Percentiles rank a stretch among this genome's conserved stretches.
Conservation (phyloP, 1,140 invertebrate species). For the Brachionus sp. region DNA sequence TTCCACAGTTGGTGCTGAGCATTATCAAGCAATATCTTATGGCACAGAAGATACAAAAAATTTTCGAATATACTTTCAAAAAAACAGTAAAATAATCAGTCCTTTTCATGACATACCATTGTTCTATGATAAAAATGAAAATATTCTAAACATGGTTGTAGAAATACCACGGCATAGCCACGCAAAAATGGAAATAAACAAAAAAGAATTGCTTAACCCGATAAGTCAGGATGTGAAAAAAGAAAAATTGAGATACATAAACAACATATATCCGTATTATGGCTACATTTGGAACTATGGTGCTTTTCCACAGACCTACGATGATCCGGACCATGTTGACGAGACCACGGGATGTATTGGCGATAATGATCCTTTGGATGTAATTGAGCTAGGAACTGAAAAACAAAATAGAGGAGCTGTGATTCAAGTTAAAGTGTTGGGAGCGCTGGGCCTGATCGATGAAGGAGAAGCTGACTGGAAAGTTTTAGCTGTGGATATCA, state of each 20-base stretch:
- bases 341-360: constrained; percentile 84
- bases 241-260: constrained; percentile 86
- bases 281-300: constrained; percentile 99
- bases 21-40: neutral
- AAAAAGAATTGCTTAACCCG: constrained; percentile 85
- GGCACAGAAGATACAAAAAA: constrained; percentile 20
- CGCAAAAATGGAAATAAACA: constrained; percentile 88
- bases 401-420: constrained; percentile 76
- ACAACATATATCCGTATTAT: constrained; percentile 95
- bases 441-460: constrained; percentile 84
- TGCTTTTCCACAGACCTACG: constrained; percentile 95
- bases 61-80: constrained; percentile 20
- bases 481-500: constrained; percentile 83
- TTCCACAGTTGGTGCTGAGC: neutral
- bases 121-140: constrained; percentile 64
- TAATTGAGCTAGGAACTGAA: constrained; percentile 84
- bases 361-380: constrained; percentile 98
- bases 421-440: constrained; percentile 86
- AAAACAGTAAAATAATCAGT: constrained; percentile 71
- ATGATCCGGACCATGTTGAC: constrained; percentile 87
- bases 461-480: constrained; percentile 98
- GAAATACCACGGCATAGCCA: constrained; percentile 98
- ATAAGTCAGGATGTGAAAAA: constrained; percentile 99
- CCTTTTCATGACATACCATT: constrained; percentile 97
- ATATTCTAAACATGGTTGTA: constrained; percentile 83